phyloP scores from a whole-genome alignment of 2,113 vertebrate genomes.

The Callopanchax toddi region DNA sequence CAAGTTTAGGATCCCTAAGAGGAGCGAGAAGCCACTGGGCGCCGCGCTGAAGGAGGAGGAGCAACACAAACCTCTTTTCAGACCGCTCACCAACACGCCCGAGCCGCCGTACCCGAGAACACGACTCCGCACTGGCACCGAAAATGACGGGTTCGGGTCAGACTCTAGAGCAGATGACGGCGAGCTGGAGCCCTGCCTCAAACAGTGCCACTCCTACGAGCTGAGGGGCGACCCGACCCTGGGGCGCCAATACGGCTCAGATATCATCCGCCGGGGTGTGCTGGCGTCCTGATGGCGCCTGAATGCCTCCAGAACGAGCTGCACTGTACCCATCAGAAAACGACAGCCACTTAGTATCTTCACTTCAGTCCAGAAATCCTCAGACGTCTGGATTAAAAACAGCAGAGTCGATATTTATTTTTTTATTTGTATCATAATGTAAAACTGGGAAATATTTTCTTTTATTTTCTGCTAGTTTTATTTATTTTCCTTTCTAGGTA shows the following conservation, averaged over 20 bases:
- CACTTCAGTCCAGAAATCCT: conserved; percentile 57
- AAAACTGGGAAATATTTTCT: conserved; percentile 66
- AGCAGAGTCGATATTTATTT: conserved; percentile 77
- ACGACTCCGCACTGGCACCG: conserved; percentile 77
- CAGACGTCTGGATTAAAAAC: conserved; percentile 14
- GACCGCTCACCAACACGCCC: conserved; percentile 55
- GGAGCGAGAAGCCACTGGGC: conserved; percentile 82
- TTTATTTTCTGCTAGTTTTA: conserved; percentile 61
- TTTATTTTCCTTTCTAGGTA: conserved; percentile 26
- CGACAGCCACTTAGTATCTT: conserved; percentile 49
- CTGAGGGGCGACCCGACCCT: conserved; percentile 82
- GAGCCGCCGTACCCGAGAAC: conserved; percentile 69
- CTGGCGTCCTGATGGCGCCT: conserved; percentile 88
- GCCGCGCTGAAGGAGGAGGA: conserved; percentile 40
- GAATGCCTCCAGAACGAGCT: conserved; percentile 21
- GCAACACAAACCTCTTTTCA: conserved; percentile 56
- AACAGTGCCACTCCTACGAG: conserved; percentile 86
- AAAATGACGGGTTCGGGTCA: conserved; percentile 82
- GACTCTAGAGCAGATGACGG: conserved; percentile 83
- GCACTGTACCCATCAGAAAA: conserved; percentile 25
- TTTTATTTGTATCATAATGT: conserved; percentile 74
- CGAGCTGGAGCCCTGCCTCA: conserved; percentile 83
- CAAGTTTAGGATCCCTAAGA: conserved; percentile 95
- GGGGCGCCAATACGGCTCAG: conserved; percentile 83
- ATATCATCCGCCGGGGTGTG: conserved; percentile 91